Evolutionary conservation across 1,140 invertebrate genomes (phyloP).

Genomic region (Neuroterus valhalla): DNA sequence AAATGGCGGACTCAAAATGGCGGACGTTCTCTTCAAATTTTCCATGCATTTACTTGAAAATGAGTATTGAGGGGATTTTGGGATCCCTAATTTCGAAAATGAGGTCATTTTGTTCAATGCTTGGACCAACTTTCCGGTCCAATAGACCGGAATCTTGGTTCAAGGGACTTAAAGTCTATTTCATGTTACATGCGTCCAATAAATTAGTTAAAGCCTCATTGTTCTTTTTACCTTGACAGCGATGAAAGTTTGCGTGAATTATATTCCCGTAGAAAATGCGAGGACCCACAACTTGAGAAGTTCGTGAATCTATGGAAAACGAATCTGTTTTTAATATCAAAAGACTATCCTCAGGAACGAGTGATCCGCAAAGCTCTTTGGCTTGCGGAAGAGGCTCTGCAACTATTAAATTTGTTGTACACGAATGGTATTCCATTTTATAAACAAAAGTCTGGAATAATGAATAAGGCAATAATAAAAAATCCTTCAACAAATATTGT

Average conservation of each 20-base stretch:
- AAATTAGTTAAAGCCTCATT: not conserved
- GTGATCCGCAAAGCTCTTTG: not conserved
- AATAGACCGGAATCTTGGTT: no score
- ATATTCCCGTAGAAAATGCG: not conserved
- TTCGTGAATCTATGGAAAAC: not conserved
- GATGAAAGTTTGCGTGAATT: conserved; percentile 1
- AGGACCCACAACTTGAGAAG: not conserved
- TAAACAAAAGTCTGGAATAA: not conserved
- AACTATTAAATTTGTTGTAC: not conserved
- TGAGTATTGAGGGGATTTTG: no score
- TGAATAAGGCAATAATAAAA: not conserved
- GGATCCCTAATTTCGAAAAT: no score
- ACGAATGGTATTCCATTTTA: not conserved
- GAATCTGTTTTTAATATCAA: not conserved
- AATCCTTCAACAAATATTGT: conserved; percentile 9
- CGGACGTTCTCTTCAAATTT: no score
- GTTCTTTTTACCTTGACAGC: not conserved
- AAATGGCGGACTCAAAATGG: no score
- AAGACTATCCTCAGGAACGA: not conserved
- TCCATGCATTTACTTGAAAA: no score
- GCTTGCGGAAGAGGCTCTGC: no score
- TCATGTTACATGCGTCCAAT: no score
- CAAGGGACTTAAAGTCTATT: no score
- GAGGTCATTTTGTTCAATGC: no score
- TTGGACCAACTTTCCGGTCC: no score